Conservation (phyloP, 2,888 invertebrate genomes). For the Scaptomyza tumidula region DNA sequence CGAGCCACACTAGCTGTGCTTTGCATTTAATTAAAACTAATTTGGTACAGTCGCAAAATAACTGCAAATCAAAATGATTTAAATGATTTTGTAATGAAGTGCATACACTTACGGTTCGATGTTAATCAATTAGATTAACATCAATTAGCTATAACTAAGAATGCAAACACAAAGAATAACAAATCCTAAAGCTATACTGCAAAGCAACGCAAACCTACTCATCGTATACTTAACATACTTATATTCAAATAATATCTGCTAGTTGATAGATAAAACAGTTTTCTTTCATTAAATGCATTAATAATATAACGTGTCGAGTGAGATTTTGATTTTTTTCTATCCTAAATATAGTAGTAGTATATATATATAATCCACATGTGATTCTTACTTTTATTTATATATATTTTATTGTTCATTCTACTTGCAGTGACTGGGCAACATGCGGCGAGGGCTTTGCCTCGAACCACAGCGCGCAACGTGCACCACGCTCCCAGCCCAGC, state of each 20-base stretch:
- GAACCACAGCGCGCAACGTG: slow-evolving; percentile 43
- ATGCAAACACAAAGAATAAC: too few relatives aligned
- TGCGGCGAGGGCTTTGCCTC: slow-evolving; percentile 50
- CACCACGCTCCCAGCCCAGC: slow-evolving; percentile 40
- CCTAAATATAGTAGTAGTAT: neutral
- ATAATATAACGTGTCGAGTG: too few relatives aligned
- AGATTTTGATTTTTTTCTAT: too few relatives aligned
- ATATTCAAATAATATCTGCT: too few relatives aligned
- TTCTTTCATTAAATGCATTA: too few relatives aligned
- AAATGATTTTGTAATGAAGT: neutral
- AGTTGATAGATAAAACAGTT: too few relatives aligned
- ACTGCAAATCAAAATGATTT: neutral
- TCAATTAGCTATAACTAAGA: neutral
- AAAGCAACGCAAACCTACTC: too few relatives aligned
- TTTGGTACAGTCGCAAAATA: slow-evolving; percentile 6
- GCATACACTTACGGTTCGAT: neutral
- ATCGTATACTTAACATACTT: too few relatives aligned
- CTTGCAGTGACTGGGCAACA: slow-evolving; percentile 47
- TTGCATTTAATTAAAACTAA: slow-evolving; percentile 11
- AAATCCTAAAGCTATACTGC: too few relatives aligned
- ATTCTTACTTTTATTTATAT: neutral
- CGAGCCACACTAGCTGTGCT: slow-evolving; percentile 24
- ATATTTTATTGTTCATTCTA: neutral
- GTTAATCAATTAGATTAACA: slow-evolving; percentile 1
- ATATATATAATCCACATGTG: neutral